Conservation (phyloP, 2,113 vertebrate genomes). For the Equus przewalskii region DNA sequence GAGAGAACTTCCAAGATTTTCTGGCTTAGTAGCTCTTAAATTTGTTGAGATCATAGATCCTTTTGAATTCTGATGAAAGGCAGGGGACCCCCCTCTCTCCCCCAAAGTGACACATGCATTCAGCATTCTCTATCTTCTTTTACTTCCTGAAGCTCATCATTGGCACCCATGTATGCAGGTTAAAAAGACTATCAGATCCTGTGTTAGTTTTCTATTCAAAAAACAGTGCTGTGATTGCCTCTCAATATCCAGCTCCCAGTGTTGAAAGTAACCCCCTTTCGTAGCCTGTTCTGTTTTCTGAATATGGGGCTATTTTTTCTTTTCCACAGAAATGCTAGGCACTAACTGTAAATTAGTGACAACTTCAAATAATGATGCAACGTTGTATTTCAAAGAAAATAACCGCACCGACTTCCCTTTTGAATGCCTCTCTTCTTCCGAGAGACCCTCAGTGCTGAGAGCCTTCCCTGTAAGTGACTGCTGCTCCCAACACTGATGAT, state of each 20-base stretch:
- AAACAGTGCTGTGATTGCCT: background rate
- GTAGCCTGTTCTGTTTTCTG: background rate
- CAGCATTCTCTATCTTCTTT: background rate
- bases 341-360: conserved; percentile 65
- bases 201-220: background rate
- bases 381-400: conserved; percentile 65
- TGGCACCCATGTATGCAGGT: background rate
- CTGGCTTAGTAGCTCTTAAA: background rate
- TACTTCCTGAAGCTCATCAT: background rate
- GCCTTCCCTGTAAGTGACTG: conserved; percentile 68
- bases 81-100: background rate
- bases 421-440: conserved; percentile 50
- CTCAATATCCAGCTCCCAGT: background rate
- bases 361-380: background rate
- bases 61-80: conserved; percentile 31
- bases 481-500: conserved; percentile 60
- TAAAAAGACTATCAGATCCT: background rate
- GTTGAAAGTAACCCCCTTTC: background rate
- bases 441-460: conserved; percentile 6
- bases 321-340: background rate
- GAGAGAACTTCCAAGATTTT: background rate
- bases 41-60: background rate
- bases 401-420: background rate
- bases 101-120: background rate
- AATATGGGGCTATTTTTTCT: background rate